Percentiles rank a stretch among this genome's conserved stretches.
These are phyloP conservation scores for Zygaena filipendulae DNA, from an alignment of 2,888 invertebrate species.

Conservation along the genomic window DNA sequence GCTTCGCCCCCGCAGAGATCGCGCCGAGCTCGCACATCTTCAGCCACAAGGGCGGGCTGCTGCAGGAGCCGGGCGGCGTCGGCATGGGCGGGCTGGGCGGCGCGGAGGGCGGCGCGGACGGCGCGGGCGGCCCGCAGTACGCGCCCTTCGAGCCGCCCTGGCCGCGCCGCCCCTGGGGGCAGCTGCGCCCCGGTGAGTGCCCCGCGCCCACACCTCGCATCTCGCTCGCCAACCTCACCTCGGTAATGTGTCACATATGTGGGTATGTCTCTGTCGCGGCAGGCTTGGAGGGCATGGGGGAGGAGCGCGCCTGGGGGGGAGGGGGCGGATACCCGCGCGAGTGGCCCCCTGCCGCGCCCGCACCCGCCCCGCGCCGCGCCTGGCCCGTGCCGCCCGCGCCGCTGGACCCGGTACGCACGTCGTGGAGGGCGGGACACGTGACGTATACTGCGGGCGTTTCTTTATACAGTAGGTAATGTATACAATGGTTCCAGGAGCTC, in stretches of 20 bases:
- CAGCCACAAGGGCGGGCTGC: constrained; percentile 76
- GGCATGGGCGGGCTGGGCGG: constrained; percentile 25
- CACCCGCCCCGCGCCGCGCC: constrained; percentile 38
- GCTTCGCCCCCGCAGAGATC: no score
- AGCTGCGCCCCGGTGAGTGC: constrained; percentile 21
- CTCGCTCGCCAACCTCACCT: no score
- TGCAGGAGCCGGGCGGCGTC: constrained; percentile 48
- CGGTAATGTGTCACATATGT: no score
- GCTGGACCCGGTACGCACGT: constrained; percentile 24
- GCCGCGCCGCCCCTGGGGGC: constrained; percentile 16
- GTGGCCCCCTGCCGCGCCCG: no score
- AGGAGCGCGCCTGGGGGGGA: constrained; percentile 16
- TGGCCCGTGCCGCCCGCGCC: constrained; percentile 45
- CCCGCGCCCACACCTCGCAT: no score
- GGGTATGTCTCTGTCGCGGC: no score
- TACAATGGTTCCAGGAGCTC: constrained; percentile 28
- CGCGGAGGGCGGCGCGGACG: constrained; percentile 17
- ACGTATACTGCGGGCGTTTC: no score
- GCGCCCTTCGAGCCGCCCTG: constrained; percentile 28
- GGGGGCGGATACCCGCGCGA: constrained; percentile 23
- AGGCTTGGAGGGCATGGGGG: constrained; percentile 23
- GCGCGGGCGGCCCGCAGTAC: constrained; percentile 21
- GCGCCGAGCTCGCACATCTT: constrained; percentile 72
- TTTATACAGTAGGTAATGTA: not conserved
- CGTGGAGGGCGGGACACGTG: no score